Evolutionary conservation across 2,888 invertebrate species (phyloP), one percentile per base, ranked within the genome.

Genomic region (Drosophila fulvimacula): DNA sequence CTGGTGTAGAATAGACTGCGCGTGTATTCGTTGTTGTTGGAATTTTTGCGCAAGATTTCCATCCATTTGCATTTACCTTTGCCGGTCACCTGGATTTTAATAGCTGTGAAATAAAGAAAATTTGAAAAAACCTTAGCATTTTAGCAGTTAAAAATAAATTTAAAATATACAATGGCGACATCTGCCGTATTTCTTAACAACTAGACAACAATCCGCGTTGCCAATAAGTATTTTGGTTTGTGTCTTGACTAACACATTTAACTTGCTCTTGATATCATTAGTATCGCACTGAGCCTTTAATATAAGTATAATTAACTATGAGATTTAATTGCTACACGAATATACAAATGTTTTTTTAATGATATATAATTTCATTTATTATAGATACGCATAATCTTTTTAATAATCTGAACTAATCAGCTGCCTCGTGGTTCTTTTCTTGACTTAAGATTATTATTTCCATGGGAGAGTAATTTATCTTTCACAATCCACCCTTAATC

Each of bases 11-110:
- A 91, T 11, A 92, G 76, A 15, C 91, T 90, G 36, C 91, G 89
- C 7, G 91, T 81, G 27, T 90, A 88, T 36, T 90, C 88, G 72
- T 92, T 92, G 65, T 88, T 90, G 58, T 82, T 83, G 0, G 88
- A 82, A 57, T 92, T 92, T 69, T 92, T 90, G 24, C 91, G 90
- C 46, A 92, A 71, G 52, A 92, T 90, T 82, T 92, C 92, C 66
- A 91, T 90, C 92, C 92, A 92, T 72, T 92, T 92, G 78, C 92
- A 92, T 82, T 92, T 92, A 6, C 92, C 93, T 51, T 92, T 92
- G 21, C 91, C 92, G 32, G 90, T 90, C 9, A 92, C 90, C 81
- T 92, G 91, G n/a, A 92, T 82, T 81, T 91, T 92, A 5, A 92
- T 91, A 21, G 92, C 92, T 92, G 57, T 1, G 60, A 53, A 46